A percentile compares a stretch with the other conserved stretches of the same genome.
phyloP scores from a whole-genome alignment of 2,113 vertebrate species.

The Thunnus thynnus region DNA sequence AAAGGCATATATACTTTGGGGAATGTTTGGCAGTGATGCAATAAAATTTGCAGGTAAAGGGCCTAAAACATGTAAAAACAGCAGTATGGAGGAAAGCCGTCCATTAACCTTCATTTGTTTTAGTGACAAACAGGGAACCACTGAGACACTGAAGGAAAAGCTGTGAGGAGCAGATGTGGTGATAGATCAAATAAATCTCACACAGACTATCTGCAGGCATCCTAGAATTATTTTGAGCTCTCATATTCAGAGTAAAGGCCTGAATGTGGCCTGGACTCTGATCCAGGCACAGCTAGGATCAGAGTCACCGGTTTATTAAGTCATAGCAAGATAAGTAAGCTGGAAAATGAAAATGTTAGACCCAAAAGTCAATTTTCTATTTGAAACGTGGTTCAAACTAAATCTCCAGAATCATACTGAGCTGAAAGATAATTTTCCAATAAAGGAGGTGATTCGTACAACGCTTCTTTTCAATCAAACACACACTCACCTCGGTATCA shows the following conservation, averaged over 20 bases:
- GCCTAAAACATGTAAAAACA: background rate
- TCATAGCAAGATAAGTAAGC: constrained; percentile 21
- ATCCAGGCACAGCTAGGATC: constrained; percentile 11
- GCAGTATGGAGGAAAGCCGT: background rate
- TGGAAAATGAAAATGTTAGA: constrained; percentile 33
- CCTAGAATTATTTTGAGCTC: constrained; percentile 9
- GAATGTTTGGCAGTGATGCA: constrained; percentile 2
- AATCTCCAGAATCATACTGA: constrained; percentile 13
- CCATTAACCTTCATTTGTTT: constrained; percentile 8
- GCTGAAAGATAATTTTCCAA: constrained; percentile 46
- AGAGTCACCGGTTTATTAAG: constrained; percentile 42
- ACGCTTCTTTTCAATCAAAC: constrained; percentile 30
- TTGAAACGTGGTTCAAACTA: constrained; percentile 18
- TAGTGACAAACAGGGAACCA: constrained; percentile 5
- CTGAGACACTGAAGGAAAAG: constrained; percentile 2
- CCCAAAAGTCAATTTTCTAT: constrained; percentile 18
- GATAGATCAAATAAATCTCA: constrained; percentile 11
- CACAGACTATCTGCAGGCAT: background rate
- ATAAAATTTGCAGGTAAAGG: background rate
- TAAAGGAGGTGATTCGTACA: constrained; percentile 18
- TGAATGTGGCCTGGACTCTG: background rate
- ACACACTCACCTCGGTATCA: background rate
- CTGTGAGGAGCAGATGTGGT: background rate
- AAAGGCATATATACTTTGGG: background rate
- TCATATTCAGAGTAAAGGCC: constrained; percentile 15